These are phyloP conservation scores for Eueides isabella DNA, from an alignment of 1,140 invertebrate genomes.

Conservation along the genomic window DNA sequence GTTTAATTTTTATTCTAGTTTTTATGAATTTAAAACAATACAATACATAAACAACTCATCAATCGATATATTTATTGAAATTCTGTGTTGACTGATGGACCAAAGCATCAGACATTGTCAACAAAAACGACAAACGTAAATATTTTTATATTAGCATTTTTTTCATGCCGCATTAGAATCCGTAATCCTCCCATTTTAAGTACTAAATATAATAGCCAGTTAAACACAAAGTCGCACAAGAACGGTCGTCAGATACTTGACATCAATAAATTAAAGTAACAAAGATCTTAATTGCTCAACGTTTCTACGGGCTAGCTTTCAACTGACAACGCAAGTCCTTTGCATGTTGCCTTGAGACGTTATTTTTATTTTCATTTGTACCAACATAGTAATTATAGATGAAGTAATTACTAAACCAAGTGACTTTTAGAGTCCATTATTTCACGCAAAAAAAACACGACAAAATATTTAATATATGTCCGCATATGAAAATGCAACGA, in stretches of 20 bases:
- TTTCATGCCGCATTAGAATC: not conserved
- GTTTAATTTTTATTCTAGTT: too few species aligned
- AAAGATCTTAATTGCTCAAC: slow-evolving; percentile 13
- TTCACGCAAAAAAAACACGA: not conserved
- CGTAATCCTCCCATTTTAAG: not conserved
- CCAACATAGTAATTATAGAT: not conserved
- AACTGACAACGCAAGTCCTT: slow-evolving; percentile 2
- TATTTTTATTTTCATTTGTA: not conserved
- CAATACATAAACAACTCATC: too few species aligned
- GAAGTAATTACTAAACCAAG: not conserved
- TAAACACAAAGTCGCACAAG: not conserved
- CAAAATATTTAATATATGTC: not conserved
- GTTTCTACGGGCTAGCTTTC: not conserved
- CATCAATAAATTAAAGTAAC: slow-evolving; percentile 13
- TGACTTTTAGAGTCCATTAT: not conserved
- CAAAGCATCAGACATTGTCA: not conserved
- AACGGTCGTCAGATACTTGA: not conserved
- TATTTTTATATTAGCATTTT: not conserved
- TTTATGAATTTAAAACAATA: too few species aligned
- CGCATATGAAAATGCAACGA: not conserved
- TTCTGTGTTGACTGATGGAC: not conserved
- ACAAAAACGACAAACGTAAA: not conserved
- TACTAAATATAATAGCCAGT: not conserved
- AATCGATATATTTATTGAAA: too few species aligned
- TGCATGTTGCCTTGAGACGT: slow-evolving; percentile 9